phyloP scores from a whole-genome alignment of 2,113 vertebrate species.

The Austrofundulus limnaeus region DNA sequence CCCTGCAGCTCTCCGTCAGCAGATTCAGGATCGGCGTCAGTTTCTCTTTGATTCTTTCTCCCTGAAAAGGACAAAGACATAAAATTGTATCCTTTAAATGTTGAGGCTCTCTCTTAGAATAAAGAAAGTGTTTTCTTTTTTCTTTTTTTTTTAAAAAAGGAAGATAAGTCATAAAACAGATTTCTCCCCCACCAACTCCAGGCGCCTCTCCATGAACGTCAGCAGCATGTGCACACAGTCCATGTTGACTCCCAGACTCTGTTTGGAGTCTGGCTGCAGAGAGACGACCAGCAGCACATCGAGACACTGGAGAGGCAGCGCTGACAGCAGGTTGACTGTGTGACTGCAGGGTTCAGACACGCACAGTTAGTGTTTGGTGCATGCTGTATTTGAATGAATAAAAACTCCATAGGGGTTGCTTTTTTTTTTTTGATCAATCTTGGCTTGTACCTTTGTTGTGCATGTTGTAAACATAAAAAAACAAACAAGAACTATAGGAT shows the following conservation, averaged over 20 bases:
- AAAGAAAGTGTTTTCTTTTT: not conserved
- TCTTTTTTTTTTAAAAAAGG: not conserved
- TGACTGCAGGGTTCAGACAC: conserved; percentile 49
- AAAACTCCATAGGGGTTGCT: not conserved
- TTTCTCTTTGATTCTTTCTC: conserved; percentile 79
- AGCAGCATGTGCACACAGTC: conserved; percentile 79
- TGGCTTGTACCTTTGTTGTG: too few species aligned
- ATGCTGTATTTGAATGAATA: not conserved
- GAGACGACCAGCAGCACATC: conserved; percentile 76
- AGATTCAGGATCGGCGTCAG: conserved; percentile 82
- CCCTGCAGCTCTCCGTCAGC: conserved; percentile 81
- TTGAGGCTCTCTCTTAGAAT: too few species aligned
- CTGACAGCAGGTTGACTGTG: conserved; percentile 87
- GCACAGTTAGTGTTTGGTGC: not conserved
- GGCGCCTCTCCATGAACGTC: conserved; percentile 75
- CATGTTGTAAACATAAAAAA: not conserved
- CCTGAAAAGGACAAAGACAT: conserved; percentile 54
- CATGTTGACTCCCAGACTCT: conserved; percentile 80
- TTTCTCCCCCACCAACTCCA: conserved; percentile 63
- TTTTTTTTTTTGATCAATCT: not conserved
- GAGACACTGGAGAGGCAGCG: conserved; percentile 83
- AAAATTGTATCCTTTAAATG: not conserved
- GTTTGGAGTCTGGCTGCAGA: conserved; percentile 55
- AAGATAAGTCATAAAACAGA: not conserved
- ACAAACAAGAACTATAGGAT: not conserved